Base-by-base conservation (phyloP, 2,113 vertebrate species). In the Dasypus novemcinctus region DNA sequence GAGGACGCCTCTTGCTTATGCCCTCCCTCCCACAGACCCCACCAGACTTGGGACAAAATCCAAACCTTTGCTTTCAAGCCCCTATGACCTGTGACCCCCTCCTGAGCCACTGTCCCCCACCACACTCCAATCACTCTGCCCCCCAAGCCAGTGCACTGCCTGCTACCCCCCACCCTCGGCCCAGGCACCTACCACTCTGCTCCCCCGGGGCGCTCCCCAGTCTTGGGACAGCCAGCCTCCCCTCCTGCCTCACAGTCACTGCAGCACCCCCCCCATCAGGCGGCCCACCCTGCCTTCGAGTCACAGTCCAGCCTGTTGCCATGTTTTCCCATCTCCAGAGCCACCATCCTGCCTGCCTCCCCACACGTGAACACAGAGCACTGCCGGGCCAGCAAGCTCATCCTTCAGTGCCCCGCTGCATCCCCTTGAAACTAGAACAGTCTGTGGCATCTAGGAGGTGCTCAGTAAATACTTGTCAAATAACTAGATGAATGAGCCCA, bases 401-500 rank as follows among this genome's bases (percentile, higher is more conserved):
- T 23, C 71, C 59, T 6, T 66, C 49, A 76, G 75, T 80, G 82
- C 29, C 72, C 25, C 36, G n/a, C 15, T 27, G 14, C 36, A 33
- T 59, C 27, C 20, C 12, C n/a, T 38, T n/a, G 14, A 82, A 90
- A 71, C 59, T 21, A 90, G 5, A 75, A 36, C 9, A 68, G 61
- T 31, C 52, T 13, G 7, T 25, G 27, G 41, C 14, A 68, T 0
- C 0, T 4, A 54, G 10, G 13, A 85, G 31, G 68, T n/a, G 3
- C 33, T 84, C 52, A 41, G 66, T 36, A 72, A 92, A 93, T 43
- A 84, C 31, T 1, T 91, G 49, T 36, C 68, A 87, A 93, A 38
- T 43, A 66, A 74, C 8, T 54, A 21, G 78, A 85, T 31, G 33
- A 64, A 75, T 57, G 71, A 43, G 5, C 54, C 25, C 69, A n/a